phyloP scores from a whole-genome alignment of 2,888 invertebrate genomes.

The Dorcus parallelipipedus region DNA sequence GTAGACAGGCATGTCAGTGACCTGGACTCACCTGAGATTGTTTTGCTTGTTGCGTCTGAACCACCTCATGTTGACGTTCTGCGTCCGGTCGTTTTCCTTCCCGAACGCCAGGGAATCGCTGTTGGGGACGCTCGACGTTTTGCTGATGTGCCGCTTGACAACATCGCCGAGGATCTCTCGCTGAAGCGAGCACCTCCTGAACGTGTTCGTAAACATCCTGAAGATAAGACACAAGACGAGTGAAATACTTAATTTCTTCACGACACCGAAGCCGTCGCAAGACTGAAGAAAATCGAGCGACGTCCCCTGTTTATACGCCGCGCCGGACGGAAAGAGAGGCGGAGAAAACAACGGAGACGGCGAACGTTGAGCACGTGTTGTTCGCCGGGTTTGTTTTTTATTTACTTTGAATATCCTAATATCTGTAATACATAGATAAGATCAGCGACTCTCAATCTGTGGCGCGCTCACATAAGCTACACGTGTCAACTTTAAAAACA shows the following conservation, averaged over 20 bases:
- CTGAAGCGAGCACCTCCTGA: constrained; percentile 31
- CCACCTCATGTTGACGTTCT: constrained; percentile 31
- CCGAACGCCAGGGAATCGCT: constrained; percentile 58
- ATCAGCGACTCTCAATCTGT: too few species aligned
- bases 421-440: too few species aligned
- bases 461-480: too few species aligned
- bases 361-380: constrained; percentile 18
- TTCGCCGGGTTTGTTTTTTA: constrained; percentile 17
- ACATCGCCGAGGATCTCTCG: constrained; percentile 35
- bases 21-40: constrained; percentile 41
- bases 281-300: constrained; percentile 25
- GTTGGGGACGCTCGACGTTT: constrained; percentile 59
- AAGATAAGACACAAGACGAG: constrained; percentile 30
- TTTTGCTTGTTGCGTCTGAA: constrained; percentile 40
- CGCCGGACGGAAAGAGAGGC: constrained; percentile 36
- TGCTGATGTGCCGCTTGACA: constrained; percentile 52
- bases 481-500: too few species aligned
- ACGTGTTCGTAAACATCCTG: constrained; percentile 25
- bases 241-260: constrained; percentile 5
- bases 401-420: neutral
- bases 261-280: neutral
- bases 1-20: constrained; percentile 23
- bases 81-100: constrained; percentile 20
- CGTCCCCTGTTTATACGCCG: constrained; percentile 34
- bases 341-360: constrained; percentile 38